A percentile compares a stretch with the other conserved stretches of the same genome.
Conservation (phyloP, 2,113 vertebrate genomes). For the Thamnophis sirtalis region DNA sequence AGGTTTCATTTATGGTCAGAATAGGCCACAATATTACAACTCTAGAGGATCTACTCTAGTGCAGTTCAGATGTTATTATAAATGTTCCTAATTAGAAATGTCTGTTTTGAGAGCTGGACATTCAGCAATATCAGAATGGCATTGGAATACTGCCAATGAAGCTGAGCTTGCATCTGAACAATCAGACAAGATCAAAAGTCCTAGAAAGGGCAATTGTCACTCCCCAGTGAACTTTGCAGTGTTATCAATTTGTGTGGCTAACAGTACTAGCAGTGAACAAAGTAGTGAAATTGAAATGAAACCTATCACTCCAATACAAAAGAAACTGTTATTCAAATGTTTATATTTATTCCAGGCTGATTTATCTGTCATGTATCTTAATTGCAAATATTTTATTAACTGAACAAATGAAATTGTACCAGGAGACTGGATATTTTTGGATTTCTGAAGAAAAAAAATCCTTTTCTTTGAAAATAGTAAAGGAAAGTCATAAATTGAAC, state of each 20-base stretch:
- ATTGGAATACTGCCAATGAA: neutral
- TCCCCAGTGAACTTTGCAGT: neutral
- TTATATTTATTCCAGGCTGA: neutral
- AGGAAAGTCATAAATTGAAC: neutral
- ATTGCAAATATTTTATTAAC: neutral
- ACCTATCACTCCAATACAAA: neutral
- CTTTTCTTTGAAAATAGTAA: neutral
- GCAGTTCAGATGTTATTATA: neutral
- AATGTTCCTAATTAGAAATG: neutral
- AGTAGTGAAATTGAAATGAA: neutral
- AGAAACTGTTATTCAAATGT: neutral
- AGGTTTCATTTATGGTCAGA: neutral
- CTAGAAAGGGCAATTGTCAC: neutral
- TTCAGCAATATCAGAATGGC: neutral
- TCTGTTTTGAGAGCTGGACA: neutral
- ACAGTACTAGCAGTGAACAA: neutral
- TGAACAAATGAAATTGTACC: neutral
- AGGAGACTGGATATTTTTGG: neutral
- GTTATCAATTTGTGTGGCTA: neutral
- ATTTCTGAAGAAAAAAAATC: neutral
- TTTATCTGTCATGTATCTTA: neutral
- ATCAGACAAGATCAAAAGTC: neutral
- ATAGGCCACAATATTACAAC: neutral
- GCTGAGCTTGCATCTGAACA: neutral
- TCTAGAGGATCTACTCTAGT: neutral